Base-by-base conservation (phyloP, 64 coral and sea anemone genomes). In the Acropora tenuis region DNA sequence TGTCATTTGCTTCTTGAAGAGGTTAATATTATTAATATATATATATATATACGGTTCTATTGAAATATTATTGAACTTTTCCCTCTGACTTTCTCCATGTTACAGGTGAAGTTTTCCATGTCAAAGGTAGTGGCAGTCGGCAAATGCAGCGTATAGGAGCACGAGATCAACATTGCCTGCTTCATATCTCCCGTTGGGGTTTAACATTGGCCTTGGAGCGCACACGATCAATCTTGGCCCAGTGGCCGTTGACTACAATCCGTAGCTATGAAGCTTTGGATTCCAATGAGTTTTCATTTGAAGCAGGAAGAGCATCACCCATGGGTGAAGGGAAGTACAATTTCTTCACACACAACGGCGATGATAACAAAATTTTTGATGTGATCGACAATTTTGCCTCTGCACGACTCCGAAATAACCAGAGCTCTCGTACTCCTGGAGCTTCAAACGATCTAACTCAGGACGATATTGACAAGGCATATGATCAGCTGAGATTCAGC, bases 231-330 rank as follows among this genome's bases (percentile, higher is more conserved):
- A 94, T 99, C 4, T 91, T 99, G 5, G 94, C 97, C 47, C 97
- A 99, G 80, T 99, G 97, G 97, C 97, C 97, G 8, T 86, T 99
- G 9, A 99, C 97, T 44, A 99, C 97, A 18, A 94, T 99, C n/a
- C 94, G 97, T 1, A 99, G 87, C 30, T 99, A 99, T 61, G 94
- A 99, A 71, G 93, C 90, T 45, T 81, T 93, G 30, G 97, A 99
- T 92, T 43, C 50, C 17, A 91, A 92, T 86, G 94, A 96, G 73
- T 99, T 99, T 52, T 88, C 79, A 18, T 99, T 99, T 93, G 97
- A 99, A 65, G 94, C 91, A 49, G 97, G 97, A 7, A 86, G 97
- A 50, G 89, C 89, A 16, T 92, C 97, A 49, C 97, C 97, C 1
- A 99, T 99, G 97, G 97, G 97, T 4, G 83, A 95, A 79, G 97